These are phyloP conservation scores for Sinohyriopsis cumingii DNA, from an alignment of 2,888 invertebrate genomes.

Conservation along the genomic window DNA sequence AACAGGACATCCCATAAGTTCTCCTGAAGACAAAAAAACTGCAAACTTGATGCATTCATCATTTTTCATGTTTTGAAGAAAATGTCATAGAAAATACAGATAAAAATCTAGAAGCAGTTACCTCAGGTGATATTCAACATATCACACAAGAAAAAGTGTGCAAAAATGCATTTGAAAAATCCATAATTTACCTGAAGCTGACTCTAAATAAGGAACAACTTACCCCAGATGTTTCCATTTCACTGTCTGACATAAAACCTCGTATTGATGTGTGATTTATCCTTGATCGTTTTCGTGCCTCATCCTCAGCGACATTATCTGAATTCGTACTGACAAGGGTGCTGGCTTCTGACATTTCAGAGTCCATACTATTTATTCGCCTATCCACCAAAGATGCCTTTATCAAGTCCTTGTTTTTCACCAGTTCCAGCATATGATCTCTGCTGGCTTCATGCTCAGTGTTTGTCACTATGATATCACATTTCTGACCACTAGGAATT, in stretches of 20 bases:
- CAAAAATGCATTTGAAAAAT: background rate
- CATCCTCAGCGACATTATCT: slow-evolving; percentile 50
- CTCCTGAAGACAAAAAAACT: background rate
- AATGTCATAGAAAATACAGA: slow-evolving; percentile 3
- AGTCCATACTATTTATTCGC: slow-evolving; percentile 88
- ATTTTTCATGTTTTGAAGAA: background rate
- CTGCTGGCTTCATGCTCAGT: slow-evolving; percentile 27
- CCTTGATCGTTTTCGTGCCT: slow-evolving; percentile 44
- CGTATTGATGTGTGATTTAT: slow-evolving; percentile 80
- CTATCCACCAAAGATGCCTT: slow-evolving; percentile 68
- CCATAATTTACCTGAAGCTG: no score
- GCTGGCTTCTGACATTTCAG: slow-evolving; percentile 83
- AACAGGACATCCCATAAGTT: background rate
- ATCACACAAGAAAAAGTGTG: background rate
- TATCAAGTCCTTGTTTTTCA: slow-evolving; percentile 92
- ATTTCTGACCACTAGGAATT: slow-evolving; percentile 39
- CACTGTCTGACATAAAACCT: slow-evolving; percentile 94
- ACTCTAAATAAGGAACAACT: slow-evolving; percentile 66
- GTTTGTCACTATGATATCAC: slow-evolving; percentile 62
- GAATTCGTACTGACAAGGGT: slow-evolving; percentile 66
- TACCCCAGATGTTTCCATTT: slow-evolving; percentile 91
- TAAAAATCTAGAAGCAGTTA: background rate
- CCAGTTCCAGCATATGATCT: slow-evolving; percentile 85
- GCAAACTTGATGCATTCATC: no score
- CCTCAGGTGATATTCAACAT: no score